Evolutionary conservation across 2,888 invertebrate genomes (phyloP).

Genomic region (Lottia gigantea): DNA sequence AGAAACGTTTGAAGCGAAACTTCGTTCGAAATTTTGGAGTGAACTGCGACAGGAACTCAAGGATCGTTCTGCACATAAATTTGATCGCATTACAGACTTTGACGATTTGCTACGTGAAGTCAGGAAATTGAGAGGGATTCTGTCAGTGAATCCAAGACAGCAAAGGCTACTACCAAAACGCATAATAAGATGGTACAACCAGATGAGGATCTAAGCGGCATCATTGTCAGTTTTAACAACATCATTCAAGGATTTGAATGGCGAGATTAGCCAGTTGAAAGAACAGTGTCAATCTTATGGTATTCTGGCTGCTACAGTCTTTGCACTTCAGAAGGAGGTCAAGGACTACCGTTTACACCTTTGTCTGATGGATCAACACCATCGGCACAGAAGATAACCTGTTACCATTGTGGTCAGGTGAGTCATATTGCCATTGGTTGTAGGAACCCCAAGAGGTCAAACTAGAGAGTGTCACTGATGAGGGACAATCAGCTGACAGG

Average conservation of each 20-base stretch:
- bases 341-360: background rate
- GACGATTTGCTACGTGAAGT: background rate
- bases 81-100: background rate
- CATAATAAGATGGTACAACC: constrained; percentile 2
- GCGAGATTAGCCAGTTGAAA: background rate
- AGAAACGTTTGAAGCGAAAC: background rate
- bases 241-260: background rate
- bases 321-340: background rate
- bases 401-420: constrained; percentile 2
- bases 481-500: too few relatives aligned
- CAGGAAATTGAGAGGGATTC: background rate
- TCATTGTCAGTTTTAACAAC: too few relatives aligned
- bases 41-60: background rate
- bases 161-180: background rate
- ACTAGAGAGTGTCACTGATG: too few relatives aligned
- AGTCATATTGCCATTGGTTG: background rate
- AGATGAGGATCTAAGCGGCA: background rate
- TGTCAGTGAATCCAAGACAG: background rate
- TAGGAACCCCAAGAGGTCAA: too few relatives aligned
- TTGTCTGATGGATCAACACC: background rate
- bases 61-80: constrained; percentile 1
- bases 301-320: background rate
- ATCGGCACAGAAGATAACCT: background rate
- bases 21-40: constrained; percentile 1
- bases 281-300: too few relatives aligned